Percentiles rank a stretch among this genome's conserved stretches.
These are phyloP conservation scores for Hybognathus amarus DNA, from an alignment of 2,797 vertebrate species.

Conservation along the genomic window DNA sequence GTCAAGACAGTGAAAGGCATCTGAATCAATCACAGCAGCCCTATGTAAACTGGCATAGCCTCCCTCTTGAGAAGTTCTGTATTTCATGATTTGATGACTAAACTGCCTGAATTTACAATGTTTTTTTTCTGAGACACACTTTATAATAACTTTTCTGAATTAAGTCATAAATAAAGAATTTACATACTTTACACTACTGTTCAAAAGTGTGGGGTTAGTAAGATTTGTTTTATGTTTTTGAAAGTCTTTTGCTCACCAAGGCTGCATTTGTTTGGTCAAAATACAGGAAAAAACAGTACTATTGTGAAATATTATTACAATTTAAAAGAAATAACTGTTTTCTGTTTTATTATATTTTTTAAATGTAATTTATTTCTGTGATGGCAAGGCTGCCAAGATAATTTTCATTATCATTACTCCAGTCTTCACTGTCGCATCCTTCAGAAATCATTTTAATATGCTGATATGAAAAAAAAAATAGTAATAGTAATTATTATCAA, in stretches of 20 bases:
- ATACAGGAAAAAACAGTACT: not conserved
- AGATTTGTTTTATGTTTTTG: not conserved
- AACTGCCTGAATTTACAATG: conserved; percentile 65
- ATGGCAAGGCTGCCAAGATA: not conserved
- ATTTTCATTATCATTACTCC: not conserved
- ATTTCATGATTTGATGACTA: conserved; percentile 75
- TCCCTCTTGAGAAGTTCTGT: conserved; percentile 59
- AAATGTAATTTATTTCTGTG: too few species aligned
- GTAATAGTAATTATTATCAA: too few species aligned
- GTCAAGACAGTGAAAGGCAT: conserved; percentile 67
- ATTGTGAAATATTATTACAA: not conserved
- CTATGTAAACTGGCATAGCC: conserved; percentile 67
- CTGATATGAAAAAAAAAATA: too few species aligned
- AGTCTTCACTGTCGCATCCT: not conserved
- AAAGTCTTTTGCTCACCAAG: not conserved
- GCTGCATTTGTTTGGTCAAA: not conserved
- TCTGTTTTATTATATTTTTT: not conserved
- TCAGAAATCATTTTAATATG: not conserved
- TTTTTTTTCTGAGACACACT: conserved; percentile 73
- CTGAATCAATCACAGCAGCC: conserved; percentile 74
- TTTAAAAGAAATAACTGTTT: not conserved
- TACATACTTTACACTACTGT: not conserved
- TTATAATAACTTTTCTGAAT: conserved; percentile 60
- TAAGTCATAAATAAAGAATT: not conserved
- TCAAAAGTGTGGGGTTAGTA: conserved; percentile 4